Evolutionary conservation across 2,113 vertebrate genomes (phyloP).

Genomic region (Rhea americana): DNA sequence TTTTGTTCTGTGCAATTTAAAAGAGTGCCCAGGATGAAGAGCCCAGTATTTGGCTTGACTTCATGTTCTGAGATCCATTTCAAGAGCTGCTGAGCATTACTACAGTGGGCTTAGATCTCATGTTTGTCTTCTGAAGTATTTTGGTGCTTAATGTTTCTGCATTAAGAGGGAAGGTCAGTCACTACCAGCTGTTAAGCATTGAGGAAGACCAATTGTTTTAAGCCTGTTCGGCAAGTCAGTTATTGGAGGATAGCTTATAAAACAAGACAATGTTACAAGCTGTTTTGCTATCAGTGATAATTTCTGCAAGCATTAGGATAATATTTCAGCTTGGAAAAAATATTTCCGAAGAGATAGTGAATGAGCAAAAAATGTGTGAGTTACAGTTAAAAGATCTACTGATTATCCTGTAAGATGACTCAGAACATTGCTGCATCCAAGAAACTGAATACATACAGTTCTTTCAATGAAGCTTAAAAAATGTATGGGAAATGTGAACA

Average conservation of each 20-base stretch:
- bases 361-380: neutral
- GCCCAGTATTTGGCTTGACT: slow-evolving; percentile 43
- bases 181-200: neutral
- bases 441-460: neutral
- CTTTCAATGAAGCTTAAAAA: neutral
- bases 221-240: neutral
- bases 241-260: neutral
- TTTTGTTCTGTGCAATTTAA: slow-evolving; percentile 58
- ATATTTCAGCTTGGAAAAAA: neutral
- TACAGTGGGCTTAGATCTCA: neutral
- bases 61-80: slow-evolving; percentile 37
- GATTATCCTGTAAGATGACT: neutral
- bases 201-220: neutral
- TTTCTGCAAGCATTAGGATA: neutral
- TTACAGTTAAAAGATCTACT: neutral
- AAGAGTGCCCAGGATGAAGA: neutral
- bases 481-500: neutral
- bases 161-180: neutral
- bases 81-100: slow-evolving; percentile 48
- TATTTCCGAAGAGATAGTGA: neutral
- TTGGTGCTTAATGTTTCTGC: slow-evolving; percentile 15
- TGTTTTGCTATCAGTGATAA: neutral
- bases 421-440: neutral
- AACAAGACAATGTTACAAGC: neutral
- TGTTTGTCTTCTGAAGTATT: slow-evolving; percentile 41